These are phyloP conservation scores for Papilio elwesi DNA, from an alignment of 2,888 invertebrate species.

Conservation along the genomic window DNA sequence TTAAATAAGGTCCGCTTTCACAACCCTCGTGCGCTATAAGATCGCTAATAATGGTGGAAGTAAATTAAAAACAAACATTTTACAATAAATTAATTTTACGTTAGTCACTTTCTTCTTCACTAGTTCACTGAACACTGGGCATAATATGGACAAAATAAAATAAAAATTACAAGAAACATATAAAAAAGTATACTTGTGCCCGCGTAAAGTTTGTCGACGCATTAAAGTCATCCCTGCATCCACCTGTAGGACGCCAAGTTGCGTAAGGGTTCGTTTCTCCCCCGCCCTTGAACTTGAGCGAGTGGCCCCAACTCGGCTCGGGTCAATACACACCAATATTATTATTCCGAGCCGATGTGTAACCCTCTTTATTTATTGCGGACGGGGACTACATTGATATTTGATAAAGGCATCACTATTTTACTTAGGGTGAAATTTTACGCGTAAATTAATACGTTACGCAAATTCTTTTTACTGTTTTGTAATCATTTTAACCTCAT, in stretches of 20 bases:
- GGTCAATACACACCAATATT: conserved; percentile 67
- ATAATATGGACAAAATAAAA: too few relatives aligned
- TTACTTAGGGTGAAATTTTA: conserved; percentile 21
- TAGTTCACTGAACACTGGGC: too few relatives aligned
- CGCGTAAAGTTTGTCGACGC: conserved; percentile 29
- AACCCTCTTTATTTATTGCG: conserved; percentile 49
- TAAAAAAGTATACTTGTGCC: conserved; percentile 10
- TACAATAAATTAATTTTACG: too few relatives aligned
- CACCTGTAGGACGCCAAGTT: conserved; percentile 57
- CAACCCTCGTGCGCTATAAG: too few relatives aligned
- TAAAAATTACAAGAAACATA: background rate
- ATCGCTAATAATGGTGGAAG: too few relatives aligned
- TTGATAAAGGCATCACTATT: conserved; percentile 30
- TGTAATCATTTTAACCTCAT: background rate
- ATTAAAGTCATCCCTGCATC: conserved; percentile 41
- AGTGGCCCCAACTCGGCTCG: conserved; percentile 51
- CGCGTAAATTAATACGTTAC: background rate
- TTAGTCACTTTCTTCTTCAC: too few relatives aligned
- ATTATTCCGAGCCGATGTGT: conserved; percentile 50
- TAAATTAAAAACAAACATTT: too few relatives aligned
- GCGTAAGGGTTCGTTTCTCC: conserved; percentile 56
- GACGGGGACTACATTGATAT: conserved; percentile 36
- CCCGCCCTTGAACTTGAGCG: conserved; percentile 66
- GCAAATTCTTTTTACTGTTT: background rate
- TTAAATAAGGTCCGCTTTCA: too few relatives aligned